Conservation (phyloP, 2,888 invertebrate genomes). For the Maniola hyperantus region DNA sequence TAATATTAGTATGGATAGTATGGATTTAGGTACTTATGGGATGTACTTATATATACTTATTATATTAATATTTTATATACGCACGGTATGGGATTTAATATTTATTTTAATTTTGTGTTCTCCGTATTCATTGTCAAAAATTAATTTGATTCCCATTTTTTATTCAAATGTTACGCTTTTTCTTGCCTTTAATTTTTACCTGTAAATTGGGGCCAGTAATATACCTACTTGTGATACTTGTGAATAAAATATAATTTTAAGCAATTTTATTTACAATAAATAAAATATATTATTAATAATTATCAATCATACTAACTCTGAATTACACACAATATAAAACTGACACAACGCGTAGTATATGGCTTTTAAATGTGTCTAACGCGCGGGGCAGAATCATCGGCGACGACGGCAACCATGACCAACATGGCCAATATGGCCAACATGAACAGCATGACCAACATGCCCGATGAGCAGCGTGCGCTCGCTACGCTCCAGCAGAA, state of each 20-base stretch:
- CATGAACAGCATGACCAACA: constrained; percentile 68
- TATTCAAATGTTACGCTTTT: neutral
- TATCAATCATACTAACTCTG: neutral
- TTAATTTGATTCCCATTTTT: neutral
- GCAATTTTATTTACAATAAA: neutral
- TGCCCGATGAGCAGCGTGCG: constrained; percentile 82
- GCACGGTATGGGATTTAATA: neutral
- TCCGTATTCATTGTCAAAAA: neutral
- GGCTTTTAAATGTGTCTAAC: constrained; percentile 53
- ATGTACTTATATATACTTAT: neutral
- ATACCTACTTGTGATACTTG: no score
- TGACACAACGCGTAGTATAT: constrained; percentile 39
- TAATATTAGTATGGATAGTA: no score
- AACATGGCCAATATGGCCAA: constrained; percentile 68
- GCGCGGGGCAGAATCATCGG: constrained; percentile 62
- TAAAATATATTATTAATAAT: neutral
- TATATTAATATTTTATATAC: neutral
- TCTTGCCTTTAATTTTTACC: no score
- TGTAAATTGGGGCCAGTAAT: no score
- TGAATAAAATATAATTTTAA: constrained; percentile 2
- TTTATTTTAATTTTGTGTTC: neutral
- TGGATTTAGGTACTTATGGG: neutral
- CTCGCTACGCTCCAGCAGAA: constrained; percentile 76
- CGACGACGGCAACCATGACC: constrained; percentile 54
- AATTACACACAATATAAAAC: constrained; percentile 15